These are phyloP conservation scores for Leuciscus waleckii DNA, from an alignment of 2,797 vertebrate genomes.

Conservation along the genomic window DNA sequence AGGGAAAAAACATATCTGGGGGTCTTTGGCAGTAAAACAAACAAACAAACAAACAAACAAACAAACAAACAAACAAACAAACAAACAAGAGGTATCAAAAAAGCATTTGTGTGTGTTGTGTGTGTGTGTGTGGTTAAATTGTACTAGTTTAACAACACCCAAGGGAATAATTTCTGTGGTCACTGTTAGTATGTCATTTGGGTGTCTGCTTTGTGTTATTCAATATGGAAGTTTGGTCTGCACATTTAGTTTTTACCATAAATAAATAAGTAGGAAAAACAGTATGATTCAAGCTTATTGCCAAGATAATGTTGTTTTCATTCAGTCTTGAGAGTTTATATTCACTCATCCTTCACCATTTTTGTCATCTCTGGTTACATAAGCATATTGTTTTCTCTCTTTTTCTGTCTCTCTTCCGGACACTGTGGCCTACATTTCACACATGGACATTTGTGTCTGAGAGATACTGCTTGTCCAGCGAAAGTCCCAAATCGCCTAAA, in stretches of 20 bases:
- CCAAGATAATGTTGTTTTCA: slow-evolving; percentile 6
- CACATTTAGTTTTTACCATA: background rate
- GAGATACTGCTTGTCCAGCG: background rate
- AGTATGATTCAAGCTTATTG: slow-evolving; percentile 16
- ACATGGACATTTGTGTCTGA: slow-evolving; percentile 13
- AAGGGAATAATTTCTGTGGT: background rate
- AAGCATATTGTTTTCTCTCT: slow-evolving; percentile 19
- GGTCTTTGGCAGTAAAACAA: background rate
- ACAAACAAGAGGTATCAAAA: background rate
- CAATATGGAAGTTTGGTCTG: slow-evolving; percentile 9
- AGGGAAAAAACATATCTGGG: background rate
- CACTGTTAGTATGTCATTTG: background rate
- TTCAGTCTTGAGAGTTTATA: background rate
- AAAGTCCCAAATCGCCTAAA: slow-evolving; percentile 11
- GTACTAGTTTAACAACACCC: background rate
- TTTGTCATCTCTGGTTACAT: background rate
- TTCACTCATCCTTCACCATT: slow-evolving; percentile 5
- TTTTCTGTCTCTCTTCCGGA: slow-evolving; percentile 47
- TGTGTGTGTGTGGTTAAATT: background rate
- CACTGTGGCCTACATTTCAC: slow-evolving; percentile 54
- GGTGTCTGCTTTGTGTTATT: slow-evolving; percentile 2
- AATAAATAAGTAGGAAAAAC: background rate
- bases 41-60: background rate
- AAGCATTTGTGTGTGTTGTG: no score
- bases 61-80: background rate